phyloP scores from a whole-genome alignment of 2,113 vertebrate genomes.

The Pollachius pollachius region DNA sequence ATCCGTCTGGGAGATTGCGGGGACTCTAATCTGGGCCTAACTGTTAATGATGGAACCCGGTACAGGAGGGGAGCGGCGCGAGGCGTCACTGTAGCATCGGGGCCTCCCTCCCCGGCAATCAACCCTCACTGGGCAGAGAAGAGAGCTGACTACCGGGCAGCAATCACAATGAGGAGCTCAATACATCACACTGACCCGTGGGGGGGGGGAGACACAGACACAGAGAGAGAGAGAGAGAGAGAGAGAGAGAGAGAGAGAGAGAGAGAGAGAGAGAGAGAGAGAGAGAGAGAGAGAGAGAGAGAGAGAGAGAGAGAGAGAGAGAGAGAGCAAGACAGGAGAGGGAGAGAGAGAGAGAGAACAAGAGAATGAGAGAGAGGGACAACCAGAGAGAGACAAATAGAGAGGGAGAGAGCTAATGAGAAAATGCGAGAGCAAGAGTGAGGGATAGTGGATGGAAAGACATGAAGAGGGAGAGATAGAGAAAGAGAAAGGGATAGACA shows the following conservation, averaged over 20 bases:
- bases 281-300: too few relatives aligned
- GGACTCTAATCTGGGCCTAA: constrained; percentile 45
- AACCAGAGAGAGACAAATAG: background rate
- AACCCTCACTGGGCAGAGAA: background rate
- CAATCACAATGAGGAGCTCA: constrained; percentile 36
- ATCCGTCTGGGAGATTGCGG: constrained; percentile 56
- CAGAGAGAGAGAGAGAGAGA: background rate
- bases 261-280: background rate
- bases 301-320: too few relatives aligned
- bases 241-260: background rate
- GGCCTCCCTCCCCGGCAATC: background rate
- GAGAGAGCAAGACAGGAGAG: too few relatives aligned
- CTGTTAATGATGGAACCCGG: background rate
- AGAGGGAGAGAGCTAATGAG: background rate
- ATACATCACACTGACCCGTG: constrained; percentile 8
- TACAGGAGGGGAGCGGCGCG: too few relatives aligned
- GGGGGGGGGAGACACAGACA: background rate
- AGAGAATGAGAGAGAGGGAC: background rate
- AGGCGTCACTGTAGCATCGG: background rate
- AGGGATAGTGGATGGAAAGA: background rate
- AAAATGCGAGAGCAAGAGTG: background rate
- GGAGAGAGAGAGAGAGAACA: too few relatives aligned
- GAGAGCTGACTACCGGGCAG: background rate
- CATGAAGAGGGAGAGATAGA: background rate
- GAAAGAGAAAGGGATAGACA: too few relatives aligned